Base-by-base conservation (phyloP, 2,888 invertebrate species). In the Pimpla rufipes region DNA sequence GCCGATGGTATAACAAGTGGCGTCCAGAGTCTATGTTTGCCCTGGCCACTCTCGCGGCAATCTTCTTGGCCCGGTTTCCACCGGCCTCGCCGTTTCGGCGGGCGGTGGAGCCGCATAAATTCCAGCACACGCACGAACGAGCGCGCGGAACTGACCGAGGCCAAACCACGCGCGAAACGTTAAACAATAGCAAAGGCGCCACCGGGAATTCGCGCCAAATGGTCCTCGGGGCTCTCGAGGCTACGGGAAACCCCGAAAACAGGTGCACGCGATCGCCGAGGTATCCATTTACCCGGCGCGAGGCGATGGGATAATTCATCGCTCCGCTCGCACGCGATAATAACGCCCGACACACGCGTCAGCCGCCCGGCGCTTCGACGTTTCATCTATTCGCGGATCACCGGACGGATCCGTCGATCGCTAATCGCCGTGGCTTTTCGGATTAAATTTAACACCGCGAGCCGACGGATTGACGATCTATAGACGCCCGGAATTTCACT, bases 121-220 rank as follows among this genome's bases (percentile, higher is more conserved):
- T 83, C 42, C 37, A 10, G 23, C 37, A n/a, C 67, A 67, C 76
- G 79, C 79, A 73, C 76, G 76, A 75, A 76, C 52, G 76, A 73
- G 71, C 71, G 42, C 50, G 55, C n/a, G n/a, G 47, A 79, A 76
- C 79, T 68, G 71, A 79, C 76, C 80, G 83, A 74, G 62, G 62
- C 70, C 45, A 40, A 37, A 35, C 35, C 37, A 64, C 29, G 59
- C 42, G 35, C 18, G 55, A 45, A 77, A 79, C 79, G 75, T 73
- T 75, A 79, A 84, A 84, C 79, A 79, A 79, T 79, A 82, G 62
- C 68, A 59, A 52, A 62, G 68, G 70, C 71, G 57, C 50, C 66
- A 37, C 59, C 21, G 57, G 64, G 42, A 79, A 79, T 76, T 67
- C 35, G 13, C 50, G 50, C 42, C 66, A 59, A 75, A 75, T 52